Evolutionary conservation across 2,797 vertebrate species (phyloP).

Genomic region (Sarcoramphus papa): DNA sequence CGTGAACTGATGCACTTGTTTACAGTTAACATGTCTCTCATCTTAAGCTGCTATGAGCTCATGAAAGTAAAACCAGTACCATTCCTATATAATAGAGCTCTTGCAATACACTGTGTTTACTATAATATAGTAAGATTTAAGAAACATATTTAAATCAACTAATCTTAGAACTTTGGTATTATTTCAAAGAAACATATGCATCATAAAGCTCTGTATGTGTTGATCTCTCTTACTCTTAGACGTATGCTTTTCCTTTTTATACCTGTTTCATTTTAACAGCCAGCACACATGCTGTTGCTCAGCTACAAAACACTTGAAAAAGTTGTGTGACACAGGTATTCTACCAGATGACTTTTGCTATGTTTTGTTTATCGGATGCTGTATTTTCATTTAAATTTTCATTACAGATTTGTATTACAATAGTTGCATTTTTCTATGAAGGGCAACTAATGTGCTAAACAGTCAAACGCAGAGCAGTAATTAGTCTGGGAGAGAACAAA

Average conservation of each 20-base stretch:
- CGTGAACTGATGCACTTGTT: background rate
- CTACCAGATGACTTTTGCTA: constrained; percentile 52
- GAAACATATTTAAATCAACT: background rate
- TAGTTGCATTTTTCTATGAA: constrained; percentile 65
- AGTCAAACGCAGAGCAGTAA: constrained; percentile 67
- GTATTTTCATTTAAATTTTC: constrained; percentile 70
- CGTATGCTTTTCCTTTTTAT: constrained; percentile 39
- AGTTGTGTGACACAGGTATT: constrained; percentile 65
- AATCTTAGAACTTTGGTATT: background rate
- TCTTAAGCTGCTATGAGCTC: background rate
- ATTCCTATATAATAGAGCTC: background rate
- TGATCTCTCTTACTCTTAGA: constrained; percentile 35
- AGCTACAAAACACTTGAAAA: constrained; percentile 65
- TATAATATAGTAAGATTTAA: background rate
- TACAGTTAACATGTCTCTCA: background rate
- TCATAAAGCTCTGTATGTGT: background rate
- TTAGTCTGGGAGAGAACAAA: constrained; percentile 71
- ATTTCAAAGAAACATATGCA: background rate
- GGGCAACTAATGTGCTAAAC: constrained; percentile 59
- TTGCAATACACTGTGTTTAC: background rate
- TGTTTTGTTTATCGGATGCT: constrained; percentile 56
- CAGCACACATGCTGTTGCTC: constrained; percentile 44
- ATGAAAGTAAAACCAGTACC: background rate
- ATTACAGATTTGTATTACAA: constrained; percentile 55
- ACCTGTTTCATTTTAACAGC: constrained; percentile 58